Base-by-base conservation (phyloP, 1,140 invertebrate species). In the Wiebesia pumilae region DNA sequence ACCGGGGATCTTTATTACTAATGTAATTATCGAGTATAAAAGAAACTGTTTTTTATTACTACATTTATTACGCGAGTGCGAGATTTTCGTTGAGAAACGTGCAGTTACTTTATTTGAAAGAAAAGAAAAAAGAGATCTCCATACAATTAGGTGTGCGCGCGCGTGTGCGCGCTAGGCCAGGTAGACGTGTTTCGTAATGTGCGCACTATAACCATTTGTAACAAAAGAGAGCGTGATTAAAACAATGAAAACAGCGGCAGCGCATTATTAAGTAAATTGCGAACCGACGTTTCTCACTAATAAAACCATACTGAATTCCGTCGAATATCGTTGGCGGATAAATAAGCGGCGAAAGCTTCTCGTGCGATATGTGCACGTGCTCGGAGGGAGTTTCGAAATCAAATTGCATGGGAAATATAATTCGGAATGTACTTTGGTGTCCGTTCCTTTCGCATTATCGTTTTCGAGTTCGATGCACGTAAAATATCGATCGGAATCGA, bases 121-220 rank as follows among this genome's bases (percentile, higher is more conserved):
- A 88, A 88, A 89, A 83, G 88, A 89, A 82, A 85, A 88, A 87
- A 87, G 67, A 73, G 67, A 43, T 43, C 69, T 33, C 69, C 69
- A 38, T 67, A 12, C 27, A 67, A 4, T 12, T 16, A 33, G 24
- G 62, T 40, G 35, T 35, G 12, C 27, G 0, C 33, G 54, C 78
- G 33, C 7, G 0, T 27, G 14, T 14, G 80, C n/a, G 65, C 67
- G 40, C 47, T 3, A 19, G 6, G 27, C 3, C 16, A 0, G 77
- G 30, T 79, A 16, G 14, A 79, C 0, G 75, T 88, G 87, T 88
- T 89, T 88, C 84, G 67, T n/a, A 82, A 71, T 35, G 40, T 16
- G 77, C n/a, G 43, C 47, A 16, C 21, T 47, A 0, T n/a, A 24
- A 33, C 19, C 3, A 30, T 19, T 16, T 30, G 19, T 24, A 69